Conservation (phyloP, 1,140 invertebrate species). For the Drosophila pallidifrons region DNA sequence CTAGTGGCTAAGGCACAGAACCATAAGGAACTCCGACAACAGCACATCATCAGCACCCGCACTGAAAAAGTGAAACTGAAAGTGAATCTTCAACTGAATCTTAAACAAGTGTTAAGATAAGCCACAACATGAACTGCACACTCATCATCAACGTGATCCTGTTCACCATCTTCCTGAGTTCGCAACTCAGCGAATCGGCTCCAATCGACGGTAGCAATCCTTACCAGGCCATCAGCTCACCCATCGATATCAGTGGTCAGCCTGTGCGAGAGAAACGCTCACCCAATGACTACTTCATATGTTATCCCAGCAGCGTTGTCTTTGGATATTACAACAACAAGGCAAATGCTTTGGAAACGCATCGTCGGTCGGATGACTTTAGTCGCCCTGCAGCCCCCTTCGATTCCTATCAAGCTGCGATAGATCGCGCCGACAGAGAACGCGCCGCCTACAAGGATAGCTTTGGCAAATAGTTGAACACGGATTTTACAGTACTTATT, state of each 20-base stretch:
- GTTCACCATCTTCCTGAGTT: neutral
- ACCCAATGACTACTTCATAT: slow-evolving; percentile 62
- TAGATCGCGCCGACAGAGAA: slow-evolving; percentile 55
- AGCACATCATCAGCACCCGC: slow-evolving; percentile 12
- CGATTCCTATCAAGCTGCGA: slow-evolving; percentile 52
- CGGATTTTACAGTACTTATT: neutral
- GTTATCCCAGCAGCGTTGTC: slow-evolving; percentile 70
- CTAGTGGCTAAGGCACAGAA: slow-evolving; percentile 55
- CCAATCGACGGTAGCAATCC: slow-evolving; percentile 30
- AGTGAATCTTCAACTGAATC: neutral
- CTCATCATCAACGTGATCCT: slow-evolving; percentile 36
- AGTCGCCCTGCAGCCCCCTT: slow-evolving; percentile 4
- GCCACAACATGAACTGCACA: slow-evolving; percentile 49
- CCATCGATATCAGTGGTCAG: slow-evolving; percentile 58
- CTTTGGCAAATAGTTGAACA: slow-evolving; percentile 51
- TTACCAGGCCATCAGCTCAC: slow-evolving; percentile 37
- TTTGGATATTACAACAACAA: slow-evolving; percentile 45
- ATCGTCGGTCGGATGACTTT: slow-evolving; percentile 47
- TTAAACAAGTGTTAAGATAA: slow-evolving; percentile 1
- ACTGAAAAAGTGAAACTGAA: neutral
- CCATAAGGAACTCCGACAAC: slow-evolving; percentile 55
- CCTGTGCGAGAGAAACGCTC: slow-evolving; percentile 60
- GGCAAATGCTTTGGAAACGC: slow-evolving; percentile 2
- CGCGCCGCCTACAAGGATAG: slow-evolving; percentile 63
- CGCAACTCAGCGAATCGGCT: slow-evolving; percentile 31